Evolutionary conservation across 1,140 invertebrate genomes (phyloP).

Genomic region (Drosophila persimilis): DNA sequence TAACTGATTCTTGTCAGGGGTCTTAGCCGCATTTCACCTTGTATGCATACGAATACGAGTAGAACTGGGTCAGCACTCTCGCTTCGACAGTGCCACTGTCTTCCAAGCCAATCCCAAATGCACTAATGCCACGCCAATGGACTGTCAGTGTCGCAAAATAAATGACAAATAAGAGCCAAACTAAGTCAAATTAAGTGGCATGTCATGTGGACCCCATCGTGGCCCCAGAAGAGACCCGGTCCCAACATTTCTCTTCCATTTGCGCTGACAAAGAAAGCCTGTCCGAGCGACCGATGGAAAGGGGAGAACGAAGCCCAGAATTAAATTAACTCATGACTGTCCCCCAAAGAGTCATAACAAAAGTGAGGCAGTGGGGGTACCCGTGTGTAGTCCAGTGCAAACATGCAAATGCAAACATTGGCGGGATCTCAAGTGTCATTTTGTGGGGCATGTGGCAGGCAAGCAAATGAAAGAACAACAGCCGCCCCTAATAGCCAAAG

Average conservation of each 20-base stretch:
- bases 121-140: conserved; percentile 27
- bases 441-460: conserved; percentile 35
- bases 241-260: conserved; percentile 62
- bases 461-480: conserved; percentile 72
- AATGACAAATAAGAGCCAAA: conserved; percentile 26
- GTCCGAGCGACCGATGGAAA: conserved; percentile 24
- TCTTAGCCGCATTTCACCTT: conserved; percentile 8
- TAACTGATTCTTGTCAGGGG: conserved; percentile 1
- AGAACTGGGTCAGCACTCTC: conserved; percentile 13
- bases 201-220: conserved; percentile 32
- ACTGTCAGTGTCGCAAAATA: conserved; percentile 40
- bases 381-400: conserved; percentile 43
- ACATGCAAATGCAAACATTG: conserved; percentile 67
- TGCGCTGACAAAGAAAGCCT: conserved; percentile 35
- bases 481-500: conserved; percentile 66
- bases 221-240: conserved; percentile 14
- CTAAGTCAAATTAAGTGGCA: conserved; percentile 39
- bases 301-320: conserved; percentile 47
- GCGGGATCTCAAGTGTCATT: conserved; percentile 56
- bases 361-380: conserved; percentile 17
- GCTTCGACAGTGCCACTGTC: background rate
- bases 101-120: conserved; percentile 21
- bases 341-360: conserved; percentile 71
- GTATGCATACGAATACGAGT: background rate
- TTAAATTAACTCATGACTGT: conserved; percentile 69